phyloP scores from a whole-genome alignment of 2,113 vertebrate species.

The Rostratula benghalensis region DNA sequence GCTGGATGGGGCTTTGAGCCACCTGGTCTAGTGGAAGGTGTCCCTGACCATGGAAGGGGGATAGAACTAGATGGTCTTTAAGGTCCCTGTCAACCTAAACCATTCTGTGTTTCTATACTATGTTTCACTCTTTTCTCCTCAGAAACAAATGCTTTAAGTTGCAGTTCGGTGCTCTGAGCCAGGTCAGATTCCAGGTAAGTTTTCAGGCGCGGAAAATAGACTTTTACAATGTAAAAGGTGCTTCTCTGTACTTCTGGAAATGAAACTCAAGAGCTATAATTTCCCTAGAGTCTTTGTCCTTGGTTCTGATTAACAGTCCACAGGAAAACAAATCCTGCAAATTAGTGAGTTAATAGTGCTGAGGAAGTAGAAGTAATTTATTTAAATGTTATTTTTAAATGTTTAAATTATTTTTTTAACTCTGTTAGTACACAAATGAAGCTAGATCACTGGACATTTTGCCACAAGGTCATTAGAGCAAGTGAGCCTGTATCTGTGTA shows the following conservation, averaged over 20 bases:
- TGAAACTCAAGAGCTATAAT: not conserved
- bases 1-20: not conserved
- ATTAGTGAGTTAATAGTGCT: not conserved
- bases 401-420: not conserved
- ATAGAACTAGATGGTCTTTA: not conserved
- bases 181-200: not conserved
- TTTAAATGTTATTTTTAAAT: not conserved
- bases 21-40: not conserved
- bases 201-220: not conserved
- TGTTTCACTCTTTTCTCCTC: not conserved
- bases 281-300: not conserved
- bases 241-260: not conserved
- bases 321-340: not conserved
- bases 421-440: not conserved
- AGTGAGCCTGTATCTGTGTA: not conserved
- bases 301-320: not conserved
- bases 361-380: not conserved
- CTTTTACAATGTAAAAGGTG: not conserved
- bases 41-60: not conserved
- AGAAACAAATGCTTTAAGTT: not conserved
- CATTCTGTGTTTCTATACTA: not conserved
- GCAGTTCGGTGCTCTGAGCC: not conserved
- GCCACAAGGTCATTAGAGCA: not conserved
- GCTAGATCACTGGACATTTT: not conserved
- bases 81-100: not conserved